Evolutionary conservation across 2,113 vertebrate species (phyloP).

Genomic region (Ginglymostoma cirratum): DNA sequence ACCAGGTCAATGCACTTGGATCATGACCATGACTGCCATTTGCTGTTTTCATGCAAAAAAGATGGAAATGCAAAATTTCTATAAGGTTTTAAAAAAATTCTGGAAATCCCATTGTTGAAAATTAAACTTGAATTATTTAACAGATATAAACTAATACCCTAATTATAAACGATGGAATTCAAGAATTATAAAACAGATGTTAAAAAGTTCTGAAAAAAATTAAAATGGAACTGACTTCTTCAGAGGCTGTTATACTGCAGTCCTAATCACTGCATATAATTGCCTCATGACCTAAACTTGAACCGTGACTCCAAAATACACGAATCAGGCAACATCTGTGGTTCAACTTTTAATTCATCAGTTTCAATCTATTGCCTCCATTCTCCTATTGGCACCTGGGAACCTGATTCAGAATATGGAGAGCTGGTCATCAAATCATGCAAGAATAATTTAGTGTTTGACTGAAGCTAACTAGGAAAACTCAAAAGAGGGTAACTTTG

Average conservation of each 20-base stretch:
- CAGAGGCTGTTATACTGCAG: background rate
- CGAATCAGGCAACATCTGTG: background rate
- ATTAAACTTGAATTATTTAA: background rate
- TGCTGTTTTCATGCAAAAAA: background rate
- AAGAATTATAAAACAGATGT: background rate
- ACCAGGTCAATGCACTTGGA: background rate
- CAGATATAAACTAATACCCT: background rate
- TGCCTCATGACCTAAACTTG: background rate
- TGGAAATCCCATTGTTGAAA: background rate
- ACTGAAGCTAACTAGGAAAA: background rate
- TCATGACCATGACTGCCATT: background rate
- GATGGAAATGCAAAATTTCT: background rate
- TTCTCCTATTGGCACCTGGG: background rate
- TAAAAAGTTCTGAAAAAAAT: background rate
- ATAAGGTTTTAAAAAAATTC: background rate
- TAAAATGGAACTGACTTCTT: background rate
- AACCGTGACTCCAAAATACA: background rate
- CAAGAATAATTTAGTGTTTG: background rate
- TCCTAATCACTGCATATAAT: background rate
- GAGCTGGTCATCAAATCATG: background rate
- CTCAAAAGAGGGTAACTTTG: background rate
- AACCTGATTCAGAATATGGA: background rate
- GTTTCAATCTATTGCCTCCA: background rate
- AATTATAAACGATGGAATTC: background rate
- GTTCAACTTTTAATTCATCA: background rate